Conservation (phyloP, 2,797 vertebrate species). For the Mastacembelus armatus region DNA sequence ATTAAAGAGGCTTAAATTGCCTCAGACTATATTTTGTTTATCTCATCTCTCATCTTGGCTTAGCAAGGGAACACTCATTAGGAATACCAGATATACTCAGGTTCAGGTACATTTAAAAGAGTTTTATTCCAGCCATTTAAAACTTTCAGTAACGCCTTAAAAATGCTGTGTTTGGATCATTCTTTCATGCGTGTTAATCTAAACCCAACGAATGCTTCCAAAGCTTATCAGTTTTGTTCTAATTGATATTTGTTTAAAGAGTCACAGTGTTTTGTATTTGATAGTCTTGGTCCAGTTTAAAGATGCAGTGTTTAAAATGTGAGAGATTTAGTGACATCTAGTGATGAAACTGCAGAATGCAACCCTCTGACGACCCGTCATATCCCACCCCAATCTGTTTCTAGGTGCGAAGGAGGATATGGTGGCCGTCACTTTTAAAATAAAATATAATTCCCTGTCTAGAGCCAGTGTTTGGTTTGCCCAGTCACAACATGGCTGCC, state of each 20-base stretch:
- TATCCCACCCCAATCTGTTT: too few species aligned
- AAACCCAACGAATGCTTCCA: background rate
- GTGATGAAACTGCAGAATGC: too few species aligned
- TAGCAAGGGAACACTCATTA: slow-evolving; percentile 24
- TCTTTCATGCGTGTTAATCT: background rate
- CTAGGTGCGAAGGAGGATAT: too few species aligned
- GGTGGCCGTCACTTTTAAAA: too few species aligned
- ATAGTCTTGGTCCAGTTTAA: slow-evolving; percentile 2
- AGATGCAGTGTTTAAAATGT: too few species aligned
- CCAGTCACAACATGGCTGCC: too few species aligned
- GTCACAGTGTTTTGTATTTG: slow-evolving; percentile 5
- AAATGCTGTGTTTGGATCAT: background rate
- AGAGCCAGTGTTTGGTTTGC: too few species aligned
- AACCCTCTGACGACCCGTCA: too few species aligned
- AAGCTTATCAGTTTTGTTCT: background rate
- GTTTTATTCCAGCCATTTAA: too few species aligned
- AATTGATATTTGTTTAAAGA: background rate
- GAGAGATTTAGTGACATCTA: too few species aligned
- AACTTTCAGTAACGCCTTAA: slow-evolving; percentile 3
- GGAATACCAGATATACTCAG: slow-evolving; percentile 8
- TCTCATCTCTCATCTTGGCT: slow-evolving; percentile 16
- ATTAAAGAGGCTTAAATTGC: slow-evolving; percentile 51
- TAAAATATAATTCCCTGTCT: too few species aligned
- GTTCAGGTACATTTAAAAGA: too few species aligned
- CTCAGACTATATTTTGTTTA: slow-evolving; percentile 48